These are phyloP conservation scores for Herminia tarsipennalis DNA, from an alignment of 2,888 invertebrate genomes.

Conservation along the genomic window DNA sequence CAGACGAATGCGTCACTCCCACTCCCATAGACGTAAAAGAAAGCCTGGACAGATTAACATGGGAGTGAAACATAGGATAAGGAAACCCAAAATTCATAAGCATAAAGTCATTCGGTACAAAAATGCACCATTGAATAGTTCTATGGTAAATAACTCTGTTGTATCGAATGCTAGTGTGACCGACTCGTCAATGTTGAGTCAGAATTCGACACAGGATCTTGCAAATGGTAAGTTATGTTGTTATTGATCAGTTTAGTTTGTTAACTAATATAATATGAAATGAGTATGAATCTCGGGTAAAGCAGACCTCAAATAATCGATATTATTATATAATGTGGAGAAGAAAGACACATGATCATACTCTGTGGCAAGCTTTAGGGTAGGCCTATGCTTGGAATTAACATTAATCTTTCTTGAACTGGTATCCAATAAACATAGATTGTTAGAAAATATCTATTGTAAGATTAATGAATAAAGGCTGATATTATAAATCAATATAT, in stretches of 20 bases:
- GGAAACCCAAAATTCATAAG: constrained; percentile 85
- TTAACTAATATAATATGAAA: neutral
- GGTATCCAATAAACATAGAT: too few species aligned
- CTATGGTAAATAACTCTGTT: constrained; percentile 43
- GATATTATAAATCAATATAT: too few species aligned
- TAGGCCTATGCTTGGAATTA: too few species aligned
- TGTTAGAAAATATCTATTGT: too few species aligned
- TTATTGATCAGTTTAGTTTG: too few species aligned
- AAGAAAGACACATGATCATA: too few species aligned
- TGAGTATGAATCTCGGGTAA: too few species aligned
- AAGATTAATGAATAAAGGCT: too few species aligned
- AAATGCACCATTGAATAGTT: constrained; percentile 34
- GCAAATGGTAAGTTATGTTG: constrained; percentile 65
- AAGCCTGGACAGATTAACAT: constrained; percentile 87
- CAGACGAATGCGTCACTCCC: constrained; percentile 57
- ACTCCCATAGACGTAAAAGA: constrained; percentile 61
- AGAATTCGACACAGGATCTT: constrained; percentile 68
- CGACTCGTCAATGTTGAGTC: constrained; percentile 59
- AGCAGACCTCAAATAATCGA: too few species aligned
- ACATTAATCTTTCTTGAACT: too few species aligned
- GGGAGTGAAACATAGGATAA: constrained; percentile 88
- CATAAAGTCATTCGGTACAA: constrained; percentile 48
- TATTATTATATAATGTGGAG: too few species aligned
- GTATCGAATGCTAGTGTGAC: constrained; percentile 47
- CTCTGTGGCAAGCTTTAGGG: too few species aligned